Evolutionary conservation across 2,888 invertebrate species (phyloP), one percentile per base, ranked within the genome.

Genomic region (Macrosoma leucophasiata): DNA sequence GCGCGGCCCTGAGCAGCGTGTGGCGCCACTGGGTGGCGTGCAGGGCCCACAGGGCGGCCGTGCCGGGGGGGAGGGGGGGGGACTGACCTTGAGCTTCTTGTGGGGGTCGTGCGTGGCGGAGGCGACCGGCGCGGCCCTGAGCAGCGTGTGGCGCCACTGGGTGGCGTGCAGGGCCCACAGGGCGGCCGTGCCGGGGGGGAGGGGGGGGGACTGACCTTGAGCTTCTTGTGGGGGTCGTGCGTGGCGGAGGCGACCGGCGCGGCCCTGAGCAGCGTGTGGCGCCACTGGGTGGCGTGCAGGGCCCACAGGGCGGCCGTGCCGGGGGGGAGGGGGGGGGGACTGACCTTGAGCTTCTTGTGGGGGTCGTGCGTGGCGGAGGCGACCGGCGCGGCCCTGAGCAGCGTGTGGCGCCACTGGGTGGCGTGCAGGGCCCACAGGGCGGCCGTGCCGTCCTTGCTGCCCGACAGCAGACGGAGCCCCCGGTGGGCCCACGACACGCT

Each of bases 371-470:
- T n/a, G n/a, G n/a, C n/a, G n/a, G n/a, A n/a, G n/a, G n/a, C n/a
- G 22, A 41, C 19, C 13, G 37, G 36, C 3, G 37, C 39, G n/a
- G 65, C 68, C 44, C 90, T 85, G 24, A 98, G 81, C 48, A 90
- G 87, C 20, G 89, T 85, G 51, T 90, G 92, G 25, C 91, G 87
- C 98, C 98, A 98, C 57, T 94, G 92, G 49, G 95, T 94, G 42
- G 93, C 89, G 72, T 95, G 92, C 65, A 94, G 94, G 48, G 91
- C 88, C 97, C 98, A 98, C 35, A 98, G 89, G 46, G 94, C 91
- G 0, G 97, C 97, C 1, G 92, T 93, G 10, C 98, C 98, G 82
- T 98, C 98, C 60, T 96, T 96, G 55, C 95, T 94, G 6, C 98
- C 98, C 10, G 96, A 97, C 38, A 97, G 90, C 73, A 99, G 97